Conservation (phyloP, 2,113 vertebrate species). For the Accipiter virgatus region DNA sequence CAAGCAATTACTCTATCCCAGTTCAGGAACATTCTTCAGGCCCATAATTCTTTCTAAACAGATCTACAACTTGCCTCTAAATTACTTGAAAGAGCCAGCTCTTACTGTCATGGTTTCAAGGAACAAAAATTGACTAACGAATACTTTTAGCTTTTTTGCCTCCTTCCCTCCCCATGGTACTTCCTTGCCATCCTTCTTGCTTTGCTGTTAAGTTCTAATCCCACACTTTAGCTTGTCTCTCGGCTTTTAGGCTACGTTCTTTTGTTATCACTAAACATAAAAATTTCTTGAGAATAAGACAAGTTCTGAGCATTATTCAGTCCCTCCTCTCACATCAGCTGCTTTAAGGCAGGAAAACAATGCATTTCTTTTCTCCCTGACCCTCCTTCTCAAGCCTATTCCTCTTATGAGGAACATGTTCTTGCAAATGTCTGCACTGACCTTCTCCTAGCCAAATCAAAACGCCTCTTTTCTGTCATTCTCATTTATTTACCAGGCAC, state of each 20-base stretch:
- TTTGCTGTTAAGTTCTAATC: background rate
- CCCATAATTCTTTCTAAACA: conserved; percentile 1
- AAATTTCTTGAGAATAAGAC: background rate
- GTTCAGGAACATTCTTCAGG: background rate
- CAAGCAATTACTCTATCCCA: background rate
- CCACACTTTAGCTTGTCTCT: background rate
- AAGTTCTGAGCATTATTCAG: background rate
- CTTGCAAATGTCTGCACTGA: background rate
- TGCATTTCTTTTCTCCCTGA: background rate
- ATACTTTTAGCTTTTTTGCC: background rate
- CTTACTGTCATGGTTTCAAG: background rate
- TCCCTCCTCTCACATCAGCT: background rate
- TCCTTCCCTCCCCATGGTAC: background rate
- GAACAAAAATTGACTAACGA: background rate
- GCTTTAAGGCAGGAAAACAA: background rate
- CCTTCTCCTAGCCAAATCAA: background rate
- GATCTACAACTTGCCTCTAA: background rate
- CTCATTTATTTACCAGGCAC: background rate
- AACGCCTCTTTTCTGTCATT: background rate
- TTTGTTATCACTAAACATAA: background rate
- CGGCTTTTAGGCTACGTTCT: background rate
- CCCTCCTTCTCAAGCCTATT: background rate
- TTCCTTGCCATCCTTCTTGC: background rate
- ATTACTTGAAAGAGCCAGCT: background rate
- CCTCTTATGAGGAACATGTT: background rate